Percentiles rank a stretch among this genome's conserved stretches.
phyloP scores from a whole-genome alignment of 2,113 vertebrate species.

The Scolopax mira region DNA sequence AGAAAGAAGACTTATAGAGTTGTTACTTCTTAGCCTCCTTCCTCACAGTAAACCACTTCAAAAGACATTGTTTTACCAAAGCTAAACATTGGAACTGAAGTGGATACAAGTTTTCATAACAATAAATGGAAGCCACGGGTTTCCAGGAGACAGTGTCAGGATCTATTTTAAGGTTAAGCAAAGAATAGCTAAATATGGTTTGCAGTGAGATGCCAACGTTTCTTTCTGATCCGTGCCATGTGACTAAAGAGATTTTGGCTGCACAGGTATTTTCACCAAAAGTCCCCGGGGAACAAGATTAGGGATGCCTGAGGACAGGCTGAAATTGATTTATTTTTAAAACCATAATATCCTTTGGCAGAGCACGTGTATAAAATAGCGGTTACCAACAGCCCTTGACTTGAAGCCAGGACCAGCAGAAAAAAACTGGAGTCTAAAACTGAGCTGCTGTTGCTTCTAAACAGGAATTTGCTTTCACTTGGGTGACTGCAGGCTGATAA shows the following conservation, averaged over 20 bases:
- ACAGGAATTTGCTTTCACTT: background rate
- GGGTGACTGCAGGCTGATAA: background rate
- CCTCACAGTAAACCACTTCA: background rate
- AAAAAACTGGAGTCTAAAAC: background rate
- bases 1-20: background rate
- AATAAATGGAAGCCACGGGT: background rate
- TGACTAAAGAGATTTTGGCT: background rate
- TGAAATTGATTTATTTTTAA: background rate
- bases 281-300: background rate
- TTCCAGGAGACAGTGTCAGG: constrained; percentile 27
- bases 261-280: background rate
- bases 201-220: background rate
- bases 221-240: background rate
- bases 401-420: background rate
- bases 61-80: background rate
- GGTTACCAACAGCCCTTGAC: background rate
- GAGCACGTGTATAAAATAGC: background rate
- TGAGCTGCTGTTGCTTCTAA: background rate
- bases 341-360: background rate
- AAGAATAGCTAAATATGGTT: constrained; percentile 56
- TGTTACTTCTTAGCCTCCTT: background rate
- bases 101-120: background rate
- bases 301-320: background rate
- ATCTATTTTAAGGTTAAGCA: constrained; percentile 45
- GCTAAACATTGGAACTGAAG: background rate